A percentile compares a stretch with the other conserved stretches of the same genome.
phyloP scores from a whole-genome alignment of 1,140 invertebrate genomes.

The Polypedilum vanderplanki region DNA sequence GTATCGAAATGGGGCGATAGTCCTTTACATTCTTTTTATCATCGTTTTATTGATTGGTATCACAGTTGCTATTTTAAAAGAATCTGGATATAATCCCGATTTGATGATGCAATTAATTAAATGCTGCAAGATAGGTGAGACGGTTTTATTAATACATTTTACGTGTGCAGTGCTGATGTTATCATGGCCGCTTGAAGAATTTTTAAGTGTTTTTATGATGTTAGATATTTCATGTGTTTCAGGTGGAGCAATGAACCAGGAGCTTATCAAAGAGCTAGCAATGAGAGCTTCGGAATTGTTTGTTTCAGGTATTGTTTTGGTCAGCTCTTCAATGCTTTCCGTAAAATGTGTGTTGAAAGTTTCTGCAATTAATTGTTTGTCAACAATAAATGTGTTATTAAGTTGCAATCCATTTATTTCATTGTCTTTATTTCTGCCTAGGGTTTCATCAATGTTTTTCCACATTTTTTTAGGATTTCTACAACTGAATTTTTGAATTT shows the following conservation, averaged over 20 bases:
- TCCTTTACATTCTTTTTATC: background rate
- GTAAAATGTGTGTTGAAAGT: background rate
- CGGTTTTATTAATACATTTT: background rate
- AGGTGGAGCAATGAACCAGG: too few species aligned
- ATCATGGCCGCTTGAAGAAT: background rate
- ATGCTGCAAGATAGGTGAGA: background rate
- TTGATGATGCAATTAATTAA: background rate
- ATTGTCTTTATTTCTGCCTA: background rate
- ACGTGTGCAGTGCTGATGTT: background rate
- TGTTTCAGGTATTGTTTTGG: too few species aligned
- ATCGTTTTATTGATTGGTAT: too few species aligned
- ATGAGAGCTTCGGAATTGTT: too few species aligned
- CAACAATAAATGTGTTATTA: background rate
- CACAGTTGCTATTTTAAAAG: background rate
- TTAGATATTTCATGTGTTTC: background rate
- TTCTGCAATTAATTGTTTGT: background rate
- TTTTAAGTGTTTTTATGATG: background rate
- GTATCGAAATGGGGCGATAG: background rate
- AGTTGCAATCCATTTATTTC: background rate
- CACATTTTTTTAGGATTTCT: background rate
- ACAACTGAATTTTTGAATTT: background rate
- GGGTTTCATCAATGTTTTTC: background rate
- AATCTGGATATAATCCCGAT: background rate
- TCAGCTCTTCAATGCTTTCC: too few species aligned
- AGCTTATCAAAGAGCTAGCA: too few species aligned